These are phyloP conservation scores for Chamaea fasciata DNA, from an alignment of 2,113 vertebrate species.

Conservation along the genomic window DNA sequence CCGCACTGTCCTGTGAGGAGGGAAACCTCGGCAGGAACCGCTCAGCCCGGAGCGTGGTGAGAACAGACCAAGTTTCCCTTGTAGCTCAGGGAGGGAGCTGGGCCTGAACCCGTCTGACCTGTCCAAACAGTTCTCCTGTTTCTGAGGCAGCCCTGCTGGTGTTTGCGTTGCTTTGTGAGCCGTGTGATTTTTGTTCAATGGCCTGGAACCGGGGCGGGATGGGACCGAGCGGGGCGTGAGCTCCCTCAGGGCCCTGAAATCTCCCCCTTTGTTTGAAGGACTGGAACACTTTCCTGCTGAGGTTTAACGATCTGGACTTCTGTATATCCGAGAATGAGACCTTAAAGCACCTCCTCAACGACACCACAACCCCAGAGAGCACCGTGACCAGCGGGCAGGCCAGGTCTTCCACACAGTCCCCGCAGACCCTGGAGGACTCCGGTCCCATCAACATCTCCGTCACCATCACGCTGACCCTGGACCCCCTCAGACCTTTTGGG, in stretches of 20 bases:
- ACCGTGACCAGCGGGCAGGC: constrained; percentile 87
- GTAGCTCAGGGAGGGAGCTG: not conserved
- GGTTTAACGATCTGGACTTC: constrained; percentile 94
- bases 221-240: rapidly evolving
- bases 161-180: not conserved
- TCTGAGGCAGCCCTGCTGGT: not conserved
- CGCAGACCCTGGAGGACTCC: constrained; percentile 85
- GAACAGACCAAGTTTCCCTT: not conserved
- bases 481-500: constrained; percentile 88
- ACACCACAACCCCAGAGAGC: constrained; percentile 87
- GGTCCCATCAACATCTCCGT: constrained; percentile 94
- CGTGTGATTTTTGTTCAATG: not conserved
- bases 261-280: constrained; percentile 72
- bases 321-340: constrained; percentile 98
- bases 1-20: rapidly evolving
- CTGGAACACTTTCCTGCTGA: constrained; percentile 96
- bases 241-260: not conserved
- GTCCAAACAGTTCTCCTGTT: rapidly evolving
- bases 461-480: constrained; percentile 91
- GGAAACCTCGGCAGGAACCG: rapidly evolving
- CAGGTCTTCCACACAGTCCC: constrained; percentile 84
- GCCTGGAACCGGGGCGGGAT: not conserved
- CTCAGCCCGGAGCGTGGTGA: rapidly evolving
- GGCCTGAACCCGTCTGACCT: not conserved
- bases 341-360: constrained; percentile 90